Percentiles rank a stretch among this genome's conserved stretches.
Evolutionary conservation across 2,797 vertebrate species (phyloP).

Genomic region (Pipistrellus nathusii): DNA sequence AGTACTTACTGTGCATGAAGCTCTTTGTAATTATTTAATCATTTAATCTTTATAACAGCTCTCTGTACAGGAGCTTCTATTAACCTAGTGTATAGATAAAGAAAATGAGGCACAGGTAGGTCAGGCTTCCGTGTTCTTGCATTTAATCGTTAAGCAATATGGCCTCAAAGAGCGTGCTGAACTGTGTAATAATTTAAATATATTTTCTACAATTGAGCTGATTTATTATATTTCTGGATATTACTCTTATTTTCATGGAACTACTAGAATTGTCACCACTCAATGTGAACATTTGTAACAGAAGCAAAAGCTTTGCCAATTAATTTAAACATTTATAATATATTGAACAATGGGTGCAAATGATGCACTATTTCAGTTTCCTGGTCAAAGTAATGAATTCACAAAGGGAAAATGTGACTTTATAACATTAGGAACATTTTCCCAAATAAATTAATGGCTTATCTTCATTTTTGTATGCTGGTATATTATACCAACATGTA

Average conservation of each 20-base stretch:
- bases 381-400: slow-evolving; percentile 51
- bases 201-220: background rate
- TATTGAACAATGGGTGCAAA: slow-evolving; percentile 46
- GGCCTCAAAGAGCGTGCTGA: background rate
- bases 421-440: slow-evolving; percentile 50
- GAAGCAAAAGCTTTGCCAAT: slow-evolving; percentile 43
- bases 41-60: background rate
- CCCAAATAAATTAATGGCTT: background rate
- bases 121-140: background rate
- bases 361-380: slow-evolving; percentile 54
- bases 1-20: background rate
- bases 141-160: slow-evolving; percentile 2
- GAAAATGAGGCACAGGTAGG: background rate
- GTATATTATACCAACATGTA: slow-evolving; percentile 54
- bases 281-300: slow-evolving; percentile 6
- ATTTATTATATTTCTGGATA: slow-evolving; percentile 11
- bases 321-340: slow-evolving; percentile 47
- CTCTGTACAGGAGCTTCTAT: slow-evolving; percentile 8
- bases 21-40: background rate
- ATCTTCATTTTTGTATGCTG: slow-evolving; percentile 44
- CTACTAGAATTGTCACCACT: slow-evolving; percentile 51
- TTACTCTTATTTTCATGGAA: background rate
- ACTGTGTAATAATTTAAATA: background rate
- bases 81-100: background rate
- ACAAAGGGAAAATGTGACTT: slow-evolving; percentile 41